Evolutionary conservation across 2,797 vertebrate genomes (phyloP), one percentile per base, ranked within the genome.

Genomic region (Neosilurus hyrtlii): DNA sequence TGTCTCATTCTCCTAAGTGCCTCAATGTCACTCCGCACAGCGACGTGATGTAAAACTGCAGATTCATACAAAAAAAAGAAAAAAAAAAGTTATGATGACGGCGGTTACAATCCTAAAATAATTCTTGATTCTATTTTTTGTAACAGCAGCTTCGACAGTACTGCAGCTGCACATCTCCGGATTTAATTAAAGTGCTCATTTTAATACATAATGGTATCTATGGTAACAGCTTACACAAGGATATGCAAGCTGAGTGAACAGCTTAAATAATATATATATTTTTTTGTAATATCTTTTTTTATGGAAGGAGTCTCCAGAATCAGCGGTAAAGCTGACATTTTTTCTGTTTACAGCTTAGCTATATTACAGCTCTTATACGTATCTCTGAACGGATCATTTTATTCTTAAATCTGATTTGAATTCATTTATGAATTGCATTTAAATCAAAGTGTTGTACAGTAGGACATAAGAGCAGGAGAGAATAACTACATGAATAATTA

Each of bases 1-100:
- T 67, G 81, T 43, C 62, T 49, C 56, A 1, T 22, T 70, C 20
- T 52, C 30, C 35, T n/a, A 74, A 75, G 72, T 59, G 73, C 73
- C 30, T 59, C 72, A 61, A 37, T 62, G 65, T 62, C 65, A 54
- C 37, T 62, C 66, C 6, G 52, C 20, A 43, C 6, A 54, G 65
- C 51, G 49, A 10, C 52, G 22, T 67, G 26, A 63, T 18, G 43
- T 52, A 51, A 54, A 65, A 20, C 68, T 30, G 11, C 71, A 43
- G 56, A 61, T 68, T 26, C 11, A 54, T 4, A 3, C 5, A n/a
- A 6, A 22, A 51, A 26, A 56, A n/a, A n/a, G n/a, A 72, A 26
- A 73, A 26, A 16, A 3, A 14, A 2, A 57, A 56, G 4, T 0
- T 74, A 20, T 35, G 20, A 35, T 26, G 8, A 52, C n/a, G 7